Conservation (phyloP, 1,140 invertebrate genomes). For the Hycleus phaleratus region DNA sequence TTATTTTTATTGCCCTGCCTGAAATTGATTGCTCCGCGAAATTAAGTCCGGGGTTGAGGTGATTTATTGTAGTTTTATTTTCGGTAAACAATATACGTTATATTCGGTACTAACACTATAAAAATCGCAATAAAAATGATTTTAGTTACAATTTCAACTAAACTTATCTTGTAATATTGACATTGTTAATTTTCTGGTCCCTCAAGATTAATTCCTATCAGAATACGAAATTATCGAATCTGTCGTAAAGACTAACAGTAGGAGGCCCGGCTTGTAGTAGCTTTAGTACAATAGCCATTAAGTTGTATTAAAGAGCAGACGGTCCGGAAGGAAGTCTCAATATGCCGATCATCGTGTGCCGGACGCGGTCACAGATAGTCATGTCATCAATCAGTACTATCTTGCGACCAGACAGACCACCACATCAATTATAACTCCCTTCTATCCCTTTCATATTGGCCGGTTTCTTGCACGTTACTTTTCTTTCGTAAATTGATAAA, state of each 20-base stretch:
- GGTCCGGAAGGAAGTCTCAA: conserved; percentile 39
- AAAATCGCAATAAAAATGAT: no score
- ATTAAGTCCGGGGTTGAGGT: conserved; percentile 30
- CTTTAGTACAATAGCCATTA: conserved; percentile 17
- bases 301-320: conserved; percentile 29
- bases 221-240: no score
- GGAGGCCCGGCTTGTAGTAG: no score
- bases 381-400: conserved; percentile 38
- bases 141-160: no score
- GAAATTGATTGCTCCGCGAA: conserved; percentile 32
- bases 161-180: no score
- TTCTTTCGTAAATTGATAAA: background rate
- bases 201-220: no score
- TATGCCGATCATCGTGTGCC: conserved; percentile 37
- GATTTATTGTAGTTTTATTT: conserved; percentile 34
- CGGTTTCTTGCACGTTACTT: background rate
- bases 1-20: conserved; percentile 28
- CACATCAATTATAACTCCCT: conserved; percentile 29
- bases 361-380: conserved; percentile 34
- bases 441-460: background rate
- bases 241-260: no score
- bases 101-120: no score
- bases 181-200: no score
- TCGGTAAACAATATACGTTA: conserved; percentile 7
- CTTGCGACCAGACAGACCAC: conserved; percentile 15